Base-by-base conservation (phyloP, 2,888 invertebrate genomes). In the Chloroclystis v-ata region DNA sequence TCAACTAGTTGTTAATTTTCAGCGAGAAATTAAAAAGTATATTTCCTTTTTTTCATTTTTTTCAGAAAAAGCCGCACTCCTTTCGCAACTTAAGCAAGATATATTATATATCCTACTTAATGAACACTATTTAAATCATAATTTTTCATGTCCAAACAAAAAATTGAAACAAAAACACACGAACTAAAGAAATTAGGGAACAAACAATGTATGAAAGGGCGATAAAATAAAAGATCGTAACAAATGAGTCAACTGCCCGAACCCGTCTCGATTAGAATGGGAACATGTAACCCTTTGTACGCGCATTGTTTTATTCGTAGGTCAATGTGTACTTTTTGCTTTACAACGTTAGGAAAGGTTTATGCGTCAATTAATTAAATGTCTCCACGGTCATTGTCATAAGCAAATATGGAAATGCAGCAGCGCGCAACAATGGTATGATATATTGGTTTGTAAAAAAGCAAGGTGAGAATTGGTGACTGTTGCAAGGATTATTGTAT, bases 321-420 rank as follows among this genome's bases (percentile, higher is more conserved):
- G 87, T 87, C 87, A 87, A 82, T 78, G 78, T 70, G 64, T 76
- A 72, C 71, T 78, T 82, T 82, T 79, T 79, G 75, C 75, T 72
- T 53, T 63, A 67, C 67, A 64, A 71, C 75, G 37, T 76, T 73
- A 78, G 74, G 78, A 82, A 82, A 78, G 82, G 75, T 83, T 86
- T 85, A 83, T 83, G 78, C 82, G 83, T 85, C 86, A 86, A 87
- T 87, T 86, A 87, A 86, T 86, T 86, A 87, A 84, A 86, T 76
- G 86, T 80, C 75, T 77, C 71, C 71, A 80, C 82, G 85, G 85
- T 84, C 83, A 82, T 85, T 85, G 86, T 86, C 77, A 70, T 75
- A 69, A 78, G 76, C 77, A 83, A 85, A 86, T 86, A 87, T 86
- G 86, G 71, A 79, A 84, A 86, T 86, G 74, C 77, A 74, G 63